phyloP scores from a whole-genome alignment of 2,888 invertebrate species.

The Hirtodrosophila alboralis region DNA sequence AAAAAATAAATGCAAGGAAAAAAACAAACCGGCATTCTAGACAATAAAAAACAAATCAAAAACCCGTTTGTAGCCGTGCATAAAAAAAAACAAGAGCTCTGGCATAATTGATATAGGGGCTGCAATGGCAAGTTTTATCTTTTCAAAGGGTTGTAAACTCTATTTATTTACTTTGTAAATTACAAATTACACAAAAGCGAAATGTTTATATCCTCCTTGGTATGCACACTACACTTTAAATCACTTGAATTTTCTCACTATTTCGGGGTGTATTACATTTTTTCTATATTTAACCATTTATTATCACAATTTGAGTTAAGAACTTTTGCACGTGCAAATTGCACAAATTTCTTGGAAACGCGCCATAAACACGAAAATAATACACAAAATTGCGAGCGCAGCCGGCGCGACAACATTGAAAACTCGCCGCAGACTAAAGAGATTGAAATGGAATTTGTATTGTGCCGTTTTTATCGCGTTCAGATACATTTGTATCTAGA shows the following conservation, averaged over 20 bases:
- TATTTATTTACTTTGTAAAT: constrained; percentile 10
- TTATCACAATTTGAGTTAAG: constrained; percentile 13
- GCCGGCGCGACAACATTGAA: constrained; percentile 65
- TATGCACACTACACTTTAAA: constrained; percentile 8
- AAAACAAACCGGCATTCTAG: constrained; percentile 67
- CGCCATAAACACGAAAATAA: constrained; percentile 46
- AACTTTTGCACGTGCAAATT: constrained; percentile 31
- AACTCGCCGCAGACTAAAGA: constrained; percentile 71
- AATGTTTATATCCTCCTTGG: background rate
- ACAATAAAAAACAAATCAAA: constrained; percentile 25
- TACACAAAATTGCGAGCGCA: constrained; percentile 27
- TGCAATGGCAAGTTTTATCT: constrained; percentile 14
- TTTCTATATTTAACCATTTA: constrained; percentile 12
- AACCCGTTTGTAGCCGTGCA: constrained; percentile 54
- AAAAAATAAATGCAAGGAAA: too few relatives aligned
- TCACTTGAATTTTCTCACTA: constrained; percentile 13
- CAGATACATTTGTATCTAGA: constrained; percentile 76
- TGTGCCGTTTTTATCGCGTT: constrained; percentile 67
- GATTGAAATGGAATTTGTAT: constrained; percentile 47
- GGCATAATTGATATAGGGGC: constrained; percentile 44
- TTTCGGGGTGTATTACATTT: background rate
- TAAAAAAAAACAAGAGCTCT: constrained; percentile 21
- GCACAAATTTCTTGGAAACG: constrained; percentile 43
- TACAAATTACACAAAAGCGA: too few relatives aligned
- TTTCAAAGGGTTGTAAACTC: constrained; percentile 4